These are phyloP conservation scores for Meteorus sp. DNA, from an alignment of 1,140 invertebrate genomes.

Conservation along the genomic window DNA sequence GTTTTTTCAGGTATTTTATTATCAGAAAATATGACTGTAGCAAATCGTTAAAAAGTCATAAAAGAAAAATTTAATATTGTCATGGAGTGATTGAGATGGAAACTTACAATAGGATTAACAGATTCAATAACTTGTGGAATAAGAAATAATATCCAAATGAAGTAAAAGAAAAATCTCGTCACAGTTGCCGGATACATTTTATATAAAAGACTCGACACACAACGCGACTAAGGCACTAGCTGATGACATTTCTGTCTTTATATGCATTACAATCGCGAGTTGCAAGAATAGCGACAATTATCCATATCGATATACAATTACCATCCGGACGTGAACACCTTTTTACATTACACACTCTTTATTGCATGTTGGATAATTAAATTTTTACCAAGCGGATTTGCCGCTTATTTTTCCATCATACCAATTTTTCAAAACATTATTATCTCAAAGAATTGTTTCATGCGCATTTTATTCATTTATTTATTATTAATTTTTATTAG, in stretches of 20 bases:
- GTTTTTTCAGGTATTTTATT: too few species aligned
- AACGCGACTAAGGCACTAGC: background rate
- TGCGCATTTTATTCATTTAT: too few species aligned
- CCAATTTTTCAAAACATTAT: background rate
- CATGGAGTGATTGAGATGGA: too few species aligned
- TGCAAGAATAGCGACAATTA: too few species aligned
- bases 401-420: constrained; percentile 3
- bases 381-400: background rate
- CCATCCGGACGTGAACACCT: background rate
- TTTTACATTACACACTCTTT: background rate
- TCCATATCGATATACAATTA: too few species aligned
- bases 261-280: background rate
- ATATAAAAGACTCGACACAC: background rate
- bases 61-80: too few species aligned
- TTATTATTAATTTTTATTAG: too few species aligned
- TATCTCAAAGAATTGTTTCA: background rate
- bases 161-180: background rate
- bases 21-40: too few species aligned
- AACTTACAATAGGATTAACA: constrained; percentile 9
- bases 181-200: background rate
- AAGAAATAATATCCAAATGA: background rate
- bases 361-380: background rate
- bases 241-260: constrained; percentile 1
- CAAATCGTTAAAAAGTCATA: too few species aligned
- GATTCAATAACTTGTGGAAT: constrained; percentile 19